Evolutionary conservation across 2,888 invertebrate genomes (phyloP), one percentile per base, ranked within the genome.

Genomic region (Rhagonycha lutea): DNA sequence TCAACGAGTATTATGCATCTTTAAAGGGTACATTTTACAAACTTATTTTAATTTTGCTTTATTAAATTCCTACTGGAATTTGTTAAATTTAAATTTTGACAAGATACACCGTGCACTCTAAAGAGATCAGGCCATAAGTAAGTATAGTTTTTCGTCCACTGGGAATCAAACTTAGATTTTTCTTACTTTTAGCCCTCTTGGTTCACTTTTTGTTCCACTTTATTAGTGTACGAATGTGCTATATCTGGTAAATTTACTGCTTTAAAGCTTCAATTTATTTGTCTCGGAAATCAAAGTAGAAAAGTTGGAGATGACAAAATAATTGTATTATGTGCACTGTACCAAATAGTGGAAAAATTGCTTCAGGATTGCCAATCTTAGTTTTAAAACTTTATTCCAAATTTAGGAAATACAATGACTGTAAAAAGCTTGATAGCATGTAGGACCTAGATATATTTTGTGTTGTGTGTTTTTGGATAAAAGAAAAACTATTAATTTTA

Each of bases 1-100:
- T 85, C 83, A 83, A 65, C 63, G 63, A 65, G 63, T 65, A 65
- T 65, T 65, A 65, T 26, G 24, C 63, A 65, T 47, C 47, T n/a
- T 47, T 47, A 47, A 47, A 47, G n/a, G 47, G 47, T 7, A 47
- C n/a, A 47, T 47, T 47, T 47, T 7, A 47, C 47, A 47, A 47
- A 47, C 47, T 47, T 47, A 47, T 47, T 47, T 47, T 47, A 47
- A 47, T n/a, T 47, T n/a, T n/a, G n/a, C n/a, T 47, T 47, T 47
- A 47, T 47, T 47, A 47, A n/a, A 47, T 47, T 47, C 12, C n/a
- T 7, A 47, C 47, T n/a, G 3, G 0, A 29, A 29, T 29, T 29
- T 29, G 5, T 12, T 5, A 47, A 4, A 47, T 47, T 47, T 47
- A 47, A 5, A 47, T 47, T 18, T 47, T n/a, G 32, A 47, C n/a